Base-by-base conservation (phyloP, 2,888 invertebrate species). In the Tryphoninae sp. region DNA sequence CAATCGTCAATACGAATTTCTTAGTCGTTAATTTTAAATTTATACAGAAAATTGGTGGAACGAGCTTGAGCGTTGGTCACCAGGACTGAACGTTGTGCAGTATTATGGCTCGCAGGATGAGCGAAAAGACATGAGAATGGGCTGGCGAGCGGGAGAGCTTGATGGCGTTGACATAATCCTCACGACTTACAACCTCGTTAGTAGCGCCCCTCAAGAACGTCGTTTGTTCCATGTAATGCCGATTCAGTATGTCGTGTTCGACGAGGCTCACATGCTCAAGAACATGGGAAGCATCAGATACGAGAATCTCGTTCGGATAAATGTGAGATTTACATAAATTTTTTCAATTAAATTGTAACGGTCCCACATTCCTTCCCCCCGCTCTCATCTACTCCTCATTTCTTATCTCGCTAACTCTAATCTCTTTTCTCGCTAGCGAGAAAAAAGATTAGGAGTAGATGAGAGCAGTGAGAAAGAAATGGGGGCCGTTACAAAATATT, bases 241-340 rank as follows among this genome's bases (percentile, higher is more conserved):
- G 62, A 95, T 98, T 91, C 96, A 98, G 90, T 99, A 98, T 90
- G 97, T 98, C 0, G 94, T 99, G 23, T 98, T 98, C 90, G 99
- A 99, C 91, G 99, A 99, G 90, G 98, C 98, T 0, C 99, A 99
- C 90, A 98, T 99, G 98, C 93, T 99, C 49, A 99, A 99, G 92
- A 99, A 99, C 90, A 99, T 99, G 98, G 95, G 96, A 74, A 98
- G 98, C 0, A 95, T 96, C 88, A 94, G 99, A 86, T 99, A 97
- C 89, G 96, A 97, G 87, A 96, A 97, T 91, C 93, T 99, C 74
- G 96, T 98, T 88, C 95, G 96, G 88, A 97, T 98, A 73, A 97
- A 95, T 92, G 96, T 96, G 88, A 86, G 89, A 88, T 62, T 45
- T 49, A 11, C 49, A n/a, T 22, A 55, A 16, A n/a, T 67, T 33